Percentiles rank a stretch among this genome's conserved stretches.
Evolutionary conservation across 2,888 invertebrate genomes (phyloP).

Genomic region (Plusia festucae): DNA sequence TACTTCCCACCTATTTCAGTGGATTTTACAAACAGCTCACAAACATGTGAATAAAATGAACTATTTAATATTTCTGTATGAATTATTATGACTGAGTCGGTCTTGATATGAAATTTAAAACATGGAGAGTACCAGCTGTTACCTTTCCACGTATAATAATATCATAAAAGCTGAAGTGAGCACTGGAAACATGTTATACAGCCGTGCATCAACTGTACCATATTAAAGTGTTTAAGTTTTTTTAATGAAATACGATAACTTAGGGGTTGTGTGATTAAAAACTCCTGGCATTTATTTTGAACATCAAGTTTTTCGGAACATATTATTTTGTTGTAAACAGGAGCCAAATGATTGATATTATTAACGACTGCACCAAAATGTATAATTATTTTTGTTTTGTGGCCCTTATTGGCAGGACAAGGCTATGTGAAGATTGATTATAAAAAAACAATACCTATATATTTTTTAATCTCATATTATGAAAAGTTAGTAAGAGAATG

Average conservation of each 20-base stretch:
- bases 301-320: background rate
- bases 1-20: background rate
- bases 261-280: background rate
- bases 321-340: too few species aligned
- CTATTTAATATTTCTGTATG: slow-evolving; percentile 34
- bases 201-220: slow-evolving; percentile 15
- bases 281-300: background rate
- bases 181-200: slow-evolving; percentile 35
- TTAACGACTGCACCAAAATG: too few species aligned
- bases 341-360: too few species aligned
- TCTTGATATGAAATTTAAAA: slow-evolving; percentile 41
- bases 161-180: slow-evolving; percentile 36
- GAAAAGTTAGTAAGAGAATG: too few species aligned
- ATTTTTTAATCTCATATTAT: too few species aligned
- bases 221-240: background rate
- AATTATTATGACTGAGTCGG: slow-evolving; percentile 23
- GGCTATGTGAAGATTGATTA: too few species aligned
- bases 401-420: too few species aligned
- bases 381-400: too few species aligned
- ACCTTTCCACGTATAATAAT: slow-evolving; percentile 31
- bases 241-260: background rate
- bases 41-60: slow-evolving; percentile 30
- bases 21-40: background rate
- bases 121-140: slow-evolving; percentile 31
- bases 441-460: too few species aligned